Base-by-base conservation (phyloP, 2,888 invertebrate species). In the Prenolepis imparis region DNA sequence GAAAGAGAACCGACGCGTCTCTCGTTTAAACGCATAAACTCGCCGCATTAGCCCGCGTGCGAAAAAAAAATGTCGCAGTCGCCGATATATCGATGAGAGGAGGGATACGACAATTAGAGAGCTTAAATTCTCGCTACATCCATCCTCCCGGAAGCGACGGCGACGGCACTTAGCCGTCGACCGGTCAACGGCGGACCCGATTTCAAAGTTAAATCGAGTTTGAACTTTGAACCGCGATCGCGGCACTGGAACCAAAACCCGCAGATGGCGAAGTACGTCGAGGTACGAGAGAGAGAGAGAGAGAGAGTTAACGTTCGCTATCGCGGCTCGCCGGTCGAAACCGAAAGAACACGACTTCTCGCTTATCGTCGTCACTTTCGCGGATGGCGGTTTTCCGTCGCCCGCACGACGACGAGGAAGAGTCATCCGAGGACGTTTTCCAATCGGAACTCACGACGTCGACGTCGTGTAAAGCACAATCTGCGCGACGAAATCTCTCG, bases 141-240 rank as follows among this genome's bases (percentile, higher is more conserved):
- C 1, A 12, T 15, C 41, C 4, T 59, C 68, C 32, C 15, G 85
- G 67, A 61, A 86, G 75, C 85, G 55, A 75, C 61, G 15, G 39
- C 57, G 28, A 28, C 18, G 59, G 44, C 61, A 59, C 64, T 63
- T 61, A 64, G 78, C 70, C 68, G 70, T 80, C 57, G 84, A 81
- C 73, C 73, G 81, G 72, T 66, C 81, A 70, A 48, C 81, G 78
- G 59, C 78, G 81, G 57, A 72, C 84, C 81, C 81, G 81, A 84
- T 81, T 84, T 52, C 84, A 67, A 84, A 84, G 84, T 84, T 84
- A 81, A 73, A 84, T 84, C 84, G 84, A 84, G 72, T 81, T 68
- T 68, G 78, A 83, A 80, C 78, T 80, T 80, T 68, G 78, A 80
- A 77, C 66, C 78, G 78, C 78, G 78, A 70, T 78, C 78, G 78